Conservation (phyloP, 53 echinoderm and acorn worm species). For the Echinometra lucunter region DNA sequence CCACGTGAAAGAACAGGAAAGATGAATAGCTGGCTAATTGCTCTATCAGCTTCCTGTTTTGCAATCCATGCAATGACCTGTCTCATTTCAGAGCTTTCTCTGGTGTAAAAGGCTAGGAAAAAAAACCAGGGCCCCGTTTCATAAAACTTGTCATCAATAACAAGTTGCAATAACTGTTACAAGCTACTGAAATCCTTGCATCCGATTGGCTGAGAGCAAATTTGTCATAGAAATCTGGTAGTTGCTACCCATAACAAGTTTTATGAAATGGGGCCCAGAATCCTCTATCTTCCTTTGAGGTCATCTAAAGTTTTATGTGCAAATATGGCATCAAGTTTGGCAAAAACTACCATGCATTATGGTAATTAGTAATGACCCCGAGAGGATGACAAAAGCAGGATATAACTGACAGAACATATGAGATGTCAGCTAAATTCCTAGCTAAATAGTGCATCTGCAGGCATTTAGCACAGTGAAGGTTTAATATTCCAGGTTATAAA, state of each 20-base stretch:
- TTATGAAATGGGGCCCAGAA: no score
- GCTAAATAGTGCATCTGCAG: no score
- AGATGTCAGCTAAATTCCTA: neutral
- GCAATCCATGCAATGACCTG: neutral
- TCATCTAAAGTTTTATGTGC: neutral
- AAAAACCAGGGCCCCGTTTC: no score
- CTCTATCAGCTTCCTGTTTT: constrained; percentile 21
- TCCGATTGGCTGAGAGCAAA: no score
- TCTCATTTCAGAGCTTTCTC: neutral
- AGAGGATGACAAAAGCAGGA: neutral
- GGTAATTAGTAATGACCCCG: neutral
- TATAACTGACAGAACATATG: neutral
- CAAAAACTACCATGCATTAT: neutral
- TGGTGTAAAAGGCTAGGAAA: neutral
- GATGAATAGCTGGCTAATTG: constrained; percentile 24
- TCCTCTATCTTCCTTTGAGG: neutral
- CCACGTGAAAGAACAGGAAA: constrained; percentile 21
- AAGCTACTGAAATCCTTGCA: no score
- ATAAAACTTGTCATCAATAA: no score
- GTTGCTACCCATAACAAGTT: no score
- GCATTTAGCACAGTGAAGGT: no score
- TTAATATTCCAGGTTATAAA: no score
- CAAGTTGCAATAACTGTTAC: no score
- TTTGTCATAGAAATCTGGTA: no score
- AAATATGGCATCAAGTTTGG: constrained; percentile 9